Evolutionary conservation across 2,113 vertebrate genomes (phyloP), one percentile per base, ranked within the genome.

Genomic region (Stegastes partitus): DNA sequence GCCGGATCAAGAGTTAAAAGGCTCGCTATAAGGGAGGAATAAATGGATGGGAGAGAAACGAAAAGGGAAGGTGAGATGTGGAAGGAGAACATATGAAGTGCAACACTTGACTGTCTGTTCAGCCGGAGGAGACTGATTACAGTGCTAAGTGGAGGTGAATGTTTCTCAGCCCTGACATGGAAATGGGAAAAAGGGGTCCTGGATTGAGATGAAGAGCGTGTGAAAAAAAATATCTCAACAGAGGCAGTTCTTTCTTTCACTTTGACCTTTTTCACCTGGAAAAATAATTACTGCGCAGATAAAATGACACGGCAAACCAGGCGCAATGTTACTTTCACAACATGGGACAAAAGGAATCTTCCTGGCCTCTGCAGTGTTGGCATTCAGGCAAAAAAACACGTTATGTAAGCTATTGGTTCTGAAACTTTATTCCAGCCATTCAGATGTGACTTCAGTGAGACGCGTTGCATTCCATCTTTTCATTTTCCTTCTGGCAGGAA

Each of bases 61-160:
- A 55, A n/a, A 42, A 39, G 12, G 31, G 34, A 11, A 31, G 42
- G 55, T 54, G 58, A 58, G 23, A 3, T 54, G 44, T 28, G 22
- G 44, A 68, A 56, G 65, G 47, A 51, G 31, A 64, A 68, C 55
- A 64, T 49, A 66, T 74, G 65, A 69, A 79, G 70, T 79, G 37
- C 59, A 66, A 42, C 70, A 63, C 54, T 45, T 28, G 61, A 58
- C 53, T 44, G 50, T 44, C 50, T 65, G 42, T 39, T 57, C 39
- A 34, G 28, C 66, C 50, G 18, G 75, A 64, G 44, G 73, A 84
- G 86, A 87, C 53, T 5, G 79, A 83, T 87, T 68, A 73, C 34
- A 28, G 51, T n/a, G 66, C 42, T 79, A 69, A 86, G 64, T 74
- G 77, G 34, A 73, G 65, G 76, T 57, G 79, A 85, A 50, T 3